Conservation (phyloP, 1,140 invertebrate species). For the Hermatobates lingyangjiaoensis region DNA sequence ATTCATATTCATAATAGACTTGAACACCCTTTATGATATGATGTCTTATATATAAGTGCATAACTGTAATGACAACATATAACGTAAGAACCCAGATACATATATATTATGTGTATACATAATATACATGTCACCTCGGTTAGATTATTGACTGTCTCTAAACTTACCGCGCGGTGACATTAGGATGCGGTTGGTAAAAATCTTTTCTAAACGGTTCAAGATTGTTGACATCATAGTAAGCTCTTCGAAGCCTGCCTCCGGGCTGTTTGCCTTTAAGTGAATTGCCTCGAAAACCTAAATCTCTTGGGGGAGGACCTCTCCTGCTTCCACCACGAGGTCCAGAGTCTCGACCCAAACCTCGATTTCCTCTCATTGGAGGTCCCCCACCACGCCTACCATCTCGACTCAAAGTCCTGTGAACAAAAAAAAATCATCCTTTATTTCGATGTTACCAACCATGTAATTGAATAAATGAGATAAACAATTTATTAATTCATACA, state of each 20-base stretch:
- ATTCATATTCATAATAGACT: no score
- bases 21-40: no score
- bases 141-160: no score
- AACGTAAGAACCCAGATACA: no score
- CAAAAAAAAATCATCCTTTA: no score
- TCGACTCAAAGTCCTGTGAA: not conserved
- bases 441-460: no score
- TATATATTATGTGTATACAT: no score
- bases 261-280: slow-evolving; percentile 30
- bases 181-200: slow-evolving; percentile 71
- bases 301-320: slow-evolving; percentile 11
- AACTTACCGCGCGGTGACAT: slow-evolving; percentile 40
- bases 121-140: no score
- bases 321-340: slow-evolving; percentile 7
- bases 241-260: slow-evolving; percentile 63
- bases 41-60: no score
- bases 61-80: no score
- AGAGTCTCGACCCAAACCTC: slow-evolving; percentile 7
- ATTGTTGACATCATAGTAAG: slow-evolving; percentile 58
- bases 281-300: slow-evolving; percentile 16
- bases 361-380: slow-evolving; percentile 6
- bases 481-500: no score
- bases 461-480: no score
- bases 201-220: slow-evolving; percentile 76
- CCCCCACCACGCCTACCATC: slow-evolving; percentile 9